Conservation (phyloP, 2,797 vertebrate genomes). For the Odontamblyopus rebecca region DNA sequence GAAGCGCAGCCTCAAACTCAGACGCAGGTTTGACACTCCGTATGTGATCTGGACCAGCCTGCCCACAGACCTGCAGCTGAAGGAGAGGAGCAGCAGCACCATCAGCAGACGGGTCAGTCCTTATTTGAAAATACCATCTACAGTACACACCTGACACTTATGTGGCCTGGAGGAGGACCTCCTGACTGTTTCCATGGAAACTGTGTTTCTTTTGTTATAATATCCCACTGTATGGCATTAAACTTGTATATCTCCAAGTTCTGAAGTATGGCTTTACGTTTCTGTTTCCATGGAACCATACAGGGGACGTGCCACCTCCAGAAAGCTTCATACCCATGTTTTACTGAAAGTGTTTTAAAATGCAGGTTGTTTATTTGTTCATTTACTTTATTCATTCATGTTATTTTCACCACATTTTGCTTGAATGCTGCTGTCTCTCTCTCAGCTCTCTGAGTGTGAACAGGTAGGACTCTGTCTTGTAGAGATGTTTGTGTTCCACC, state of each 20-base stretch:
- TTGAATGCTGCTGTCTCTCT: conserved; percentile 68
- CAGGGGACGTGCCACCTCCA: too few species aligned
- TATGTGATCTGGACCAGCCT: conserved; percentile 90
- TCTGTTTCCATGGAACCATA: too few species aligned
- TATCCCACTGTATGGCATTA: too few species aligned
- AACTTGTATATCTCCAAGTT: too few species aligned
- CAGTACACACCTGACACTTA: too few species aligned
- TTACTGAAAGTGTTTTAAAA: background rate
- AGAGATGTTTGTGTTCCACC: background rate
- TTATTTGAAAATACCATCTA: too few species aligned
- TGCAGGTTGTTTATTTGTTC: background rate
- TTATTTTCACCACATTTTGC: background rate
- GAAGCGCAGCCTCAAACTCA: conserved; percentile 90
- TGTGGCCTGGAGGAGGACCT: too few species aligned
- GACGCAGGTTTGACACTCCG: conserved; percentile 92
- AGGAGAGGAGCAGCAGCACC: conserved; percentile 82
- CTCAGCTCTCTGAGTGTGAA: conserved; percentile 88
- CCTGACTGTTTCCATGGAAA: too few species aligned
- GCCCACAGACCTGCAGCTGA: conserved; percentile 95
- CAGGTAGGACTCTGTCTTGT: conserved; percentile 79
- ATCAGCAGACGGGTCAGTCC: conserved; percentile 84
- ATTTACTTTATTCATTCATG: background rate
- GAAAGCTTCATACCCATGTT: background rate
- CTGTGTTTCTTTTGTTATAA: too few species aligned
- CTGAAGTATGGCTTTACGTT: too few species aligned